Conservation (phyloP, 2,888 invertebrate genomes). For the Parelbella ahira region DNA sequence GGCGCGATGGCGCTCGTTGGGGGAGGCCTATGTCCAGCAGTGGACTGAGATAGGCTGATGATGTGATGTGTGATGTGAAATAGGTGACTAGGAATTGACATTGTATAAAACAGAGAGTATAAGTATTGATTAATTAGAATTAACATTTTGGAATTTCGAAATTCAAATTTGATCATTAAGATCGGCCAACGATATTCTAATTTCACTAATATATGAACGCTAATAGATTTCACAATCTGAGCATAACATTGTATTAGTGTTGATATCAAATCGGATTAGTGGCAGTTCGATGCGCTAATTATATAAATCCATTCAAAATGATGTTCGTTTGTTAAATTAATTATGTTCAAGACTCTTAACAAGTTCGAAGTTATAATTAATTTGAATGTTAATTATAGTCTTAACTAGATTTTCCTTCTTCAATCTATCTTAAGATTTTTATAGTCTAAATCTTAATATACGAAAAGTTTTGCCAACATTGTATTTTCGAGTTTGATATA, state of each 20-base stretch:
- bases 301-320: conserved; percentile 18
- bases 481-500: too few relatives aligned
- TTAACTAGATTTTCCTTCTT: neutral
- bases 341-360: conserved; percentile 11
- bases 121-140: too few relatives aligned
- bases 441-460: neutral
- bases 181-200: conserved; percentile 6
- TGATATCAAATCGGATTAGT: conserved; percentile 21
- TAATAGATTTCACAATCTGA: conserved; percentile 13
- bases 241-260: conserved; percentile 16
- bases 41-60: too few relatives aligned
- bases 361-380: neutral
- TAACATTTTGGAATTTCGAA: too few relatives aligned
- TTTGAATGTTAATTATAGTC: conserved; percentile 1
- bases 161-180: conserved; percentile 5
- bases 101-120: too few relatives aligned
- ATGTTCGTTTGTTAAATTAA: conserved; percentile 14
- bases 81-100: too few relatives aligned
- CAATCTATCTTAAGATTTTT: too few relatives aligned
- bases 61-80: too few relatives aligned
- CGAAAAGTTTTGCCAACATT: neutral
- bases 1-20: too few relatives aligned
- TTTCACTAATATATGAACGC: conserved; percentile 4
- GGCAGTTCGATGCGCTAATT: conserved; percentile 15
- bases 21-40: too few relatives aligned